These are phyloP conservation scores for Litocranius walleri DNA, from an alignment of 2,113 vertebrate genomes.

Conservation along the genomic window DNA sequence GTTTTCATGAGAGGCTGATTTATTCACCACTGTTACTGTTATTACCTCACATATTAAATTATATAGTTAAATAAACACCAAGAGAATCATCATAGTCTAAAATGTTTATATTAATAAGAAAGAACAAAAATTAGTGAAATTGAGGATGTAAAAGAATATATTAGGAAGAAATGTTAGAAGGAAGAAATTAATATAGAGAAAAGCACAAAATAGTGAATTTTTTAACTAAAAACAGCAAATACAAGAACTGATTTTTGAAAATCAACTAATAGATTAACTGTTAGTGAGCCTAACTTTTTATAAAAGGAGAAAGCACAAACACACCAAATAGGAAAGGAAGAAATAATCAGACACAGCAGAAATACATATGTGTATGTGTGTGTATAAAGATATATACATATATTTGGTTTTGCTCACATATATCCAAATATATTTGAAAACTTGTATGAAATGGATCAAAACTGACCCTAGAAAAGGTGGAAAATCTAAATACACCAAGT, in stretches of 20 bases:
- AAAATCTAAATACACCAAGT: neutral
- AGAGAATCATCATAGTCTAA: neutral
- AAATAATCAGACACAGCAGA: neutral
- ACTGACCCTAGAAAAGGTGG: neutral
- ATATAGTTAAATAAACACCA: neutral
- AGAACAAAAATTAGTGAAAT: neutral
- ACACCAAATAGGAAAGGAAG: neutral
- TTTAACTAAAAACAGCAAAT: neutral
- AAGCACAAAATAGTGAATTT: neutral
- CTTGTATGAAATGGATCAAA: neutral
- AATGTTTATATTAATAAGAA: neutral
- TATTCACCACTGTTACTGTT: neutral
- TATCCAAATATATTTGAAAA: neutral
- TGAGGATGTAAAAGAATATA: neutral
- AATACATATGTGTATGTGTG: neutral
- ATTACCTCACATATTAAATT: neutral
- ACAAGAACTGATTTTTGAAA: neutral
- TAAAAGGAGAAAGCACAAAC: neutral
- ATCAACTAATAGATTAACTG: neutral
- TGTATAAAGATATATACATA: neutral
- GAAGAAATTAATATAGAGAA: neutral
- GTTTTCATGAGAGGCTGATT: neutral
- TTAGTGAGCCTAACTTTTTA: neutral
- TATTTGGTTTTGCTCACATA: neutral
- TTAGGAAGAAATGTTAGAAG: neutral